A percentile compares a stretch with the other conserved stretches of the same genome.
These are phyloP conservation scores for Hexactinellida sp. DNA, from an alignment of 37 sponge, comb jelly and placozoan species.

Conservation along the genomic window DNA sequence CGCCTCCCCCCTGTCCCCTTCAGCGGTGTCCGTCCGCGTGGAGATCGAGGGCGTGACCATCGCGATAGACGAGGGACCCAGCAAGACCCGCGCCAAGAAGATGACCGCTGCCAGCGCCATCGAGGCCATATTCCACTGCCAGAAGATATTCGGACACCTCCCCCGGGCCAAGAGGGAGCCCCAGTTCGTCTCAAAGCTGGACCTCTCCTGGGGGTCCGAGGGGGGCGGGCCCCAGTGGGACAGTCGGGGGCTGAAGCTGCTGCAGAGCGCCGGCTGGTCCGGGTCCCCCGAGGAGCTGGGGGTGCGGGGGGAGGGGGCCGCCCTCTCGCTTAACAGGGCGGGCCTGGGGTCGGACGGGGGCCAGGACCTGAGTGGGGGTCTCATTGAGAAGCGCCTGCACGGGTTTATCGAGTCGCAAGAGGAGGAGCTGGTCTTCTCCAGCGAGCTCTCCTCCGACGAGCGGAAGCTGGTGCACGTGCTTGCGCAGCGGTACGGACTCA, in stretches of 20 bases:
- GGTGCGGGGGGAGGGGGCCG: not conserved
- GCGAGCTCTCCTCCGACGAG: conserved; percentile 28
- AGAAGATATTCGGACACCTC: conserved; percentile 6
- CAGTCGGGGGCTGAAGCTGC: not conserved
- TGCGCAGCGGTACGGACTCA: conserved; percentile 25
- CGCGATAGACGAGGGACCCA: not conserved
- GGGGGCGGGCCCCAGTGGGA: not conserved
- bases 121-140: conserved; percentile 13
- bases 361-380: not conserved
- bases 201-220: not conserved
- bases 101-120: not conserved
- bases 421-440: conserved; percentile 26
- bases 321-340: not conserved
- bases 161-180: not conserved
- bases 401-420: conserved; percentile 29
- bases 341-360: not conserved
- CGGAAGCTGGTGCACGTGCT: conserved; percentile 28
- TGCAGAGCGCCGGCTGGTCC: conserved; percentile 3
- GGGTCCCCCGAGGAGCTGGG: not conserved
- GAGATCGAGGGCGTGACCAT: not conserved
- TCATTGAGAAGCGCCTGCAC: conserved; percentile 18
- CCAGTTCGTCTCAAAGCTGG: not conserved
- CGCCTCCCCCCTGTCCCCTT: not conserved
- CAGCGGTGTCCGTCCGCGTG: not conserved
- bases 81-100: not conserved